Conservation (phyloP, 2,113 vertebrate species). For the Salvelinus alpinus region DNA sequence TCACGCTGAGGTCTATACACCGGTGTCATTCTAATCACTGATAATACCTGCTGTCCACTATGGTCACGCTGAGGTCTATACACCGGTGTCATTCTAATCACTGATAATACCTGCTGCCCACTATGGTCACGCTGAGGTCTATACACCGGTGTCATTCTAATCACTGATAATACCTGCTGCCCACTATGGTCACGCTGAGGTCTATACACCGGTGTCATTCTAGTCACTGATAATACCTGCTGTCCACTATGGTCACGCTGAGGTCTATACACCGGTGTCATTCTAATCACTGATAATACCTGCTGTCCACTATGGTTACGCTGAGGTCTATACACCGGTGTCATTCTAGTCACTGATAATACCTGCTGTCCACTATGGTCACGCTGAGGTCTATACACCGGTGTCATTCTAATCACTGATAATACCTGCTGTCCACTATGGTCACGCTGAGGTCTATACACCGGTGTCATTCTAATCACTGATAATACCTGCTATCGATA, state of each 20-base stretch:
- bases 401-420: neutral
- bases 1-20: neutral
- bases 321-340: neutral
- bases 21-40: neutral
- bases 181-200: neutral
- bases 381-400: neutral
- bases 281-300: neutral
- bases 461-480: neutral
- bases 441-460: neutral
- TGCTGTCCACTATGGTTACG: too few species aligned
- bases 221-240: neutral
- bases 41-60: too few species aligned
- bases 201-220: neutral
- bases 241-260: neutral
- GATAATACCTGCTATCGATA: too few species aligned
- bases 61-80: neutral
- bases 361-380: too few species aligned
- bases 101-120: too few species aligned
- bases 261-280: neutral
- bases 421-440: neutral
- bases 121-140: neutral
- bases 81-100: neutral
- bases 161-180: neutral
- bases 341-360: neutral
- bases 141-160: neutral